Base-by-base conservation (phyloP, 2,888 invertebrate genomes). In the Sabatieria punctata region DNA sequence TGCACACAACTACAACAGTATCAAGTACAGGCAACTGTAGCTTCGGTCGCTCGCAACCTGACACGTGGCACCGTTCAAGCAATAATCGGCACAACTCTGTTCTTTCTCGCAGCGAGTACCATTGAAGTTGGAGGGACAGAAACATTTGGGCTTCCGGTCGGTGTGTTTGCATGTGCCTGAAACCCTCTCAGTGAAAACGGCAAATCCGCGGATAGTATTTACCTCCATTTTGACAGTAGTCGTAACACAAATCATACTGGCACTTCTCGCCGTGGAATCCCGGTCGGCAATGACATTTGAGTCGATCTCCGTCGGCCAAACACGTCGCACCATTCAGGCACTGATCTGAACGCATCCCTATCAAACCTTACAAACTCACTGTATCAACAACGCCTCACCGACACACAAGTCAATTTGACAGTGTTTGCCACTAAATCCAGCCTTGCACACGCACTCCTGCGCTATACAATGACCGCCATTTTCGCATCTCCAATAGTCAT, bases 191-290 rank as follows among this genome's bases (percentile, higher is more conserved):
- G 6, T 15, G 15, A 37, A 6, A 15, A 37, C 15, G 6, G 18
- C 11, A 27, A 4, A 8, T 42, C n/a, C 13, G 4, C 11, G 8
- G 18, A 27, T n/a, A 8, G 21, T 11, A 49, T 50, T 59, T 58
- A 54, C 77, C 78, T 33, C 75, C 76, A 59, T 75, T 75, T 49
- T 70, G 70, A 57, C 78, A 79, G 51, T 71, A 72, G 26, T 71
- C 69, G 18, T 69, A 18, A 43, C 52, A 52, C 30, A 45, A 19
- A 43, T 52, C 52, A 15, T n/a, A 2, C 21, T 50, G 48, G 41
- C 52, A 52, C 13, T 39, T 35, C 4, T 33, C 13, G 21, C 52
- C 52, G 13, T 22, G n/a, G 40, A 19, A 52, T 11, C 50, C 76
- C 52, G 71, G 68, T 2, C 71, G 71, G 60, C 77, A 78, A 37